Evolutionary conservation across 2,113 vertebrate genomes (phyloP), one percentile per base, ranked within the genome.

Genomic region (Mesoclemmys tuberculata): DNA sequence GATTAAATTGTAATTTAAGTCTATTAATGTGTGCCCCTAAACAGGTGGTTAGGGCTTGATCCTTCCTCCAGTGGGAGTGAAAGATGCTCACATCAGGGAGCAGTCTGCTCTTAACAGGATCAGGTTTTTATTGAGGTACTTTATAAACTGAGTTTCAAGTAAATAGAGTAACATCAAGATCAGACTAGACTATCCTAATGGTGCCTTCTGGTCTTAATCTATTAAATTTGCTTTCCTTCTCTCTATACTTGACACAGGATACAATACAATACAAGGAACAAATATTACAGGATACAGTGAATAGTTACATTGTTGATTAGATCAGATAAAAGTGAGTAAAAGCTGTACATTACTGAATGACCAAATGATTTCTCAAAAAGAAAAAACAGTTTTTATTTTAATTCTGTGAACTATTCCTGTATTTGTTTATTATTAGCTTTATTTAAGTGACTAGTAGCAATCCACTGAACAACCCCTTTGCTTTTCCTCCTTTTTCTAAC

Each of bases 361-460:
- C 9, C 16, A 86, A 2, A 56, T 2, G 10, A 3, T 4, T 80
- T 2, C 31, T 61, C 38, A 1, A 55, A 61, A 52, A 38, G 74
- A 77, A 51, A 77, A 51, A 9, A 9, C 22, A 16, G 14, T 11
- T 38, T 26, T 8, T 26, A 48, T 2, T 3, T 16, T 1, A 16
- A 82, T 22, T 52, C 26, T 4, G 1, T 0, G 0, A 5, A 38
- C 8, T 52, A 46, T 90, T 10, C 35, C 24, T 55, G 24, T 24
- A 2, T 41, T 38, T 49, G 83, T 48, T 54, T 77, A 21, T 26
- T 68, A 38, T 22, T 61, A 26, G 38, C 10, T 75, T 75, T 29
- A 27, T 13, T 58, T 44, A 93, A 95, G 24, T 16, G 68, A 85
- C 51, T 58, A 84, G 27, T 71, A 81, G 58, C 49, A 77, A 84